A percentile compares a stretch with the other conserved stretches of the same genome.
Evolutionary conservation across 2,797 vertebrate genomes (phyloP).

Genomic region (Tiaroga cobitis): DNA sequence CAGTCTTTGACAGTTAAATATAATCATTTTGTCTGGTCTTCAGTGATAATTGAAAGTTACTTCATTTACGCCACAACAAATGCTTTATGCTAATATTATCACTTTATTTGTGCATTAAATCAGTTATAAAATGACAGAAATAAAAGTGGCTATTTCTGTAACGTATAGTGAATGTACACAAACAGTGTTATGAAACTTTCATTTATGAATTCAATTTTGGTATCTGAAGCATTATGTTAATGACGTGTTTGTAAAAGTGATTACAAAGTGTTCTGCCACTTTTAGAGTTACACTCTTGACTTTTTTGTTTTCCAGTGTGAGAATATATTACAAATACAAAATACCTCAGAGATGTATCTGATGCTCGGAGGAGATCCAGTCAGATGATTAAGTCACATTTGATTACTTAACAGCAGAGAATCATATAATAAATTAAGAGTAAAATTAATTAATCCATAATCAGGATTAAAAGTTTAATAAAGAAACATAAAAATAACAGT

Average conservation of each 20-base stretch:
- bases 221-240: not conserved
- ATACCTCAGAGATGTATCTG: too few species aligned
- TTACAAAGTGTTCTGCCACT: not conserved
- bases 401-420: too few species aligned
- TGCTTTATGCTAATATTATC: not conserved
- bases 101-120: not conserved
- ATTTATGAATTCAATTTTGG: not conserved
- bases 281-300: too few species aligned
- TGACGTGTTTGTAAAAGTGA: not conserved
- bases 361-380: too few species aligned
- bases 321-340: too few species aligned
- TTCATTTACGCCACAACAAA: not conserved
- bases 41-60: not conserved
- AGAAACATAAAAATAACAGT: too few species aligned
- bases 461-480: too few species aligned
- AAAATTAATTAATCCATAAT: too few species aligned
- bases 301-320: too few species aligned
- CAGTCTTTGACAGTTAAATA: not conserved
- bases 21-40: not conserved
- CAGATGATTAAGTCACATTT: too few species aligned
- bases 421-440: too few species aligned
- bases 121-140: not conserved
- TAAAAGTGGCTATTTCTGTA: not conserved
- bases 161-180: not conserved
- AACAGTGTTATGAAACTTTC: not conserved